A percentile compares a stretch with the other conserved stretches of the same genome.
phyloP scores from a whole-genome alignment of 1,140 invertebrate species.

The Papilio xuthus region DNA sequence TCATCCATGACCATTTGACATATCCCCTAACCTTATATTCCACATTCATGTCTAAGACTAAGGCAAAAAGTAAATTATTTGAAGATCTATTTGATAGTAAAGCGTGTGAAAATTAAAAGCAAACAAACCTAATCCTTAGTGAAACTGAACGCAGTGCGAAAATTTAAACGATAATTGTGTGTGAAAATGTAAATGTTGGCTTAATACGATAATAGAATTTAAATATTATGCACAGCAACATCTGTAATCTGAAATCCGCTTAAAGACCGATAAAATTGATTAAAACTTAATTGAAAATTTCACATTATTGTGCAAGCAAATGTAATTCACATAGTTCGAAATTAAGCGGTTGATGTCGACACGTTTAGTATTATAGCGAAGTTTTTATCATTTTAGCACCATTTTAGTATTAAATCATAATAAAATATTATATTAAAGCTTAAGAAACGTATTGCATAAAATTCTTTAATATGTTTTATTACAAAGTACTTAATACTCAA shows the following conservation, averaged over 20 bases:
- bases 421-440: no score
- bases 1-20: background rate
- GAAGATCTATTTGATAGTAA: background rate
- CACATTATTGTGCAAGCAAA: slow-evolving; percentile 16
- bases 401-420: no score
- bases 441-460: no score
- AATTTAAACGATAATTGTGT: slow-evolving; percentile 9
- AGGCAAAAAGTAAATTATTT: background rate
- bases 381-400: background rate
- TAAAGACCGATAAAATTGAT: slow-evolving; percentile 27
- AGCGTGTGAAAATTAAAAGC: background rate
- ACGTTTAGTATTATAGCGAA: background rate
- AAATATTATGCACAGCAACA: slow-evolving; percentile 8
- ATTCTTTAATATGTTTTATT: no score
- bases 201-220: slow-evolving; percentile 17
- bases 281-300: slow-evolving; percentile 14
- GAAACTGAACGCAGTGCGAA: background rate
- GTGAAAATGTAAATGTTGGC: slow-evolving; percentile 24
- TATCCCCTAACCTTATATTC: background rate
- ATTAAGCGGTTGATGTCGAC: slow-evolving; percentile 16
- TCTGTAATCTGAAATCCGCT: slow-evolving; percentile 26
- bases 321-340: background rate
- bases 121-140: slow-evolving; percentile 1
- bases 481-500: background rate
- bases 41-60: background rate